Percentiles rank a stretch among this genome's conserved stretches.
These are phyloP conservation scores for Megaustenia siamemsis DNA, from an alignment of 2,888 invertebrate species.

Conservation along the genomic window DNA sequence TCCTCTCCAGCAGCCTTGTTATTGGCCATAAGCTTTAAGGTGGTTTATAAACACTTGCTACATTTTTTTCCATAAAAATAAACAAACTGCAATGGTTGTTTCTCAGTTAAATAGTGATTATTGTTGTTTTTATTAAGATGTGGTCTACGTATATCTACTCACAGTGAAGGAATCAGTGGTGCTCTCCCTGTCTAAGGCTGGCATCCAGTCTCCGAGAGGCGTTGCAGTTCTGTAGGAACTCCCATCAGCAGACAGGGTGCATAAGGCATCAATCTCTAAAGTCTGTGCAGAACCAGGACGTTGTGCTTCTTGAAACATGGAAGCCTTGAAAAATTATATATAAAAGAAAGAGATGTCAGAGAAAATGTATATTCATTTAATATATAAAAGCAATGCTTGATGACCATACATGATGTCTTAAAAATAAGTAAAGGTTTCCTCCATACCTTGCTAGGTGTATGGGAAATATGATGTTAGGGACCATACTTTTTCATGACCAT, in stretches of 20 bases:
- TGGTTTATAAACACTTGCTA: too few relatives aligned
- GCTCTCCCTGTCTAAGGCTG: slow-evolving; percentile 71
- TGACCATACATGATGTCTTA: background rate
- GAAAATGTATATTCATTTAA: too few relatives aligned
- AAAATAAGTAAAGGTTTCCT: too few relatives aligned
- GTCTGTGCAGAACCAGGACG: slow-evolving; percentile 70
- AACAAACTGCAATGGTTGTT: too few relatives aligned
- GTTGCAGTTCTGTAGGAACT: slow-evolving; percentile 59
- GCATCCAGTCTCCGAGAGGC: slow-evolving; percentile 59
- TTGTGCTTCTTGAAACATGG: slow-evolving; percentile 62
- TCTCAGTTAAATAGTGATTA: too few relatives aligned
- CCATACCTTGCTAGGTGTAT: too few relatives aligned
- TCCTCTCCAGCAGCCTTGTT: too few relatives aligned
- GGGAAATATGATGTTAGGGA: too few relatives aligned
- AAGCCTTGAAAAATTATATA: slow-evolving; percentile 60
- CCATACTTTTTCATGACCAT: too few relatives aligned
- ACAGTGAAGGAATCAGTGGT: slow-evolving; percentile 66
- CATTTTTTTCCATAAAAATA: too few relatives aligned
- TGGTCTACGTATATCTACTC: slow-evolving; percentile 43
- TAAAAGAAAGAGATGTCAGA: background rate
- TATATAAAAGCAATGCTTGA: background rate
- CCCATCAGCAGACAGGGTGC: slow-evolving; percentile 64
- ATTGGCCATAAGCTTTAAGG: too few relatives aligned
- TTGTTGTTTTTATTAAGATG: too few relatives aligned
- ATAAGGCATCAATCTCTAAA: slow-evolving; percentile 70